Evolutionary conservation across 2,888 invertebrate genomes (phyloP).

Genomic region (Neoscelio sp.): DNA sequence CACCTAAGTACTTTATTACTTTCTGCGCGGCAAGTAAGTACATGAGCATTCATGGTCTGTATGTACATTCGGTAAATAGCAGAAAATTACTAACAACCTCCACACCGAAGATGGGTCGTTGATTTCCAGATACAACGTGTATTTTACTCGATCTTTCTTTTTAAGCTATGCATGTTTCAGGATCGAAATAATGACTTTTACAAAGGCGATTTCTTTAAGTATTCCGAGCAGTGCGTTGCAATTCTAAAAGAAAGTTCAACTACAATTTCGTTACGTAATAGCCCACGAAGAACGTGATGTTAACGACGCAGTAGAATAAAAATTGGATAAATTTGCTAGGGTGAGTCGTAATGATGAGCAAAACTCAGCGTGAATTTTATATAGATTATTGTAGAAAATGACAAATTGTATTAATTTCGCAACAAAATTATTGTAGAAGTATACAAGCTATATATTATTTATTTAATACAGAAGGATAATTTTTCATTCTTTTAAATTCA

Average conservation of each 20-base stretch:
- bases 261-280: slow-evolving; percentile 38
- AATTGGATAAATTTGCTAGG: slow-evolving; percentile 33
- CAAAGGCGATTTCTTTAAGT: slow-evolving; percentile 62
- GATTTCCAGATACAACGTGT: slow-evolving; percentile 59
- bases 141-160: slow-evolving; percentile 61
- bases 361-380: not conserved
- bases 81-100: slow-evolving; percentile 74
- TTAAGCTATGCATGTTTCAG: slow-evolving; percentile 55
- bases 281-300: slow-evolving; percentile 50
- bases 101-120: slow-evolving; percentile 51
- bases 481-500: too few species aligned
- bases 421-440: not conserved
- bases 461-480: too few species aligned
- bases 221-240: slow-evolving; percentile 47
- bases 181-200: slow-evolving; percentile 68
- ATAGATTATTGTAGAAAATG: slow-evolving; percentile 1
- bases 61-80: slow-evolving; percentile 74
- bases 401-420: not conserved
- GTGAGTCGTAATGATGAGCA: not conserved
- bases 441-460: too few species aligned
- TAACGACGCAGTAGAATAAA: slow-evolving; percentile 40
- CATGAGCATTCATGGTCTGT: slow-evolving; percentile 70
- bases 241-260: slow-evolving; percentile 40
- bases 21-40: slow-evolving; percentile 65
- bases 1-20: slow-evolving; percentile 74